Base-by-base conservation (phyloP, 2,797 vertebrate genomes). In the Sitta carolinensis region DNA sequence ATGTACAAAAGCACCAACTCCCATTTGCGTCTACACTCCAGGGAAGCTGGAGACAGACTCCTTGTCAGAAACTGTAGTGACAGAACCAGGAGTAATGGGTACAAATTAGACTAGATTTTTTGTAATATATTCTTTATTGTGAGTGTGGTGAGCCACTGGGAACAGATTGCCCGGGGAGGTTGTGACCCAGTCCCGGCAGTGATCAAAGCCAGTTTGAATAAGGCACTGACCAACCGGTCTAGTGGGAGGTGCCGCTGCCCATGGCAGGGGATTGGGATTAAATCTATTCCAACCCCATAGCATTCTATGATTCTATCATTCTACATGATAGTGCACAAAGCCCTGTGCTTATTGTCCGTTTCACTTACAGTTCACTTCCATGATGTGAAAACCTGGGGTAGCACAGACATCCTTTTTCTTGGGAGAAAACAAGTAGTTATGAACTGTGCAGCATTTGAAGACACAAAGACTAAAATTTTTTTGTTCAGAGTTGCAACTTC, bases 1-100 rank as follows among this genome's bases (percentile, higher is more conserved):
- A 26, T 21, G 3, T 42, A 3, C 20, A 6, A 36, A 52, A 52
- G 27, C 30, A 16, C 4, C 10, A 0, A 17, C 5, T 50, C 10
- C 54, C 19, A 2, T 52, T 59, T 59, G 30, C 3, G 3, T 22
- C 30, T 34, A 7, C 16, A 8, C 9, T n/a, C 47, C 3, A 58
- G 15, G 21, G 18, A 40, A 40, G 40, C 40, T 40, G 40, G 40
- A 40, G 40, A 40, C 40, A 40, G 50, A 10, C 11, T 47, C 20
- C 38, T 29, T 17, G 16, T 25, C 23, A 21, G 70, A 32, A 69
- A 5, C 42, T 62, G 23, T 21, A 40, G 17, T 7, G 43, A 63
- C 9, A 50, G 17, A 48, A 51, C 10, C 11, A 40, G n/a, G 17
- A 70, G 29, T 63, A 58, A 51, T 12, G 45, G 29, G 38, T 47